Conservation (phyloP, 1,140 invertebrate species). For the Euschistus heros region DNA sequence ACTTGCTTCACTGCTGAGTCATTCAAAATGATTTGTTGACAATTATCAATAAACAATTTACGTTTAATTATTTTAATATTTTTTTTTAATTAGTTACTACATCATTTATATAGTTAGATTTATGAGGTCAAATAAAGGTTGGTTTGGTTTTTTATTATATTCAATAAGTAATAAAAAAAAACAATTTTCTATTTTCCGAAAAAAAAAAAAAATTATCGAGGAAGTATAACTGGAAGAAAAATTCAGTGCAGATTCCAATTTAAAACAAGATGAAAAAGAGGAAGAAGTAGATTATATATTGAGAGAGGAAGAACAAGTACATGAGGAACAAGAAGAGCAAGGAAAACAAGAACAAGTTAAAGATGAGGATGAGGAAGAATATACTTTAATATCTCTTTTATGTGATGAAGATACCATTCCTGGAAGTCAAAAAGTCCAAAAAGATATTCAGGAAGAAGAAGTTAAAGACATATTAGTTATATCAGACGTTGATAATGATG, state of each 20-base stretch:
- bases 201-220: constrained; percentile 10
- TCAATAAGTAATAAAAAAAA: too few relatives aligned
- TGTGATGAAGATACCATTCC: constrained; percentile 78
- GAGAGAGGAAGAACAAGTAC: constrained; percentile 17
- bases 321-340: constrained; percentile 25
- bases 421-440: constrained; percentile 61
- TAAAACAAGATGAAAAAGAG: constrained; percentile 19
- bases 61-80: too few relatives aligned
- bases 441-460: constrained; percentile 26
- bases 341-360: constrained; percentile 30
- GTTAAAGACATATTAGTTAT: too few relatives aligned
- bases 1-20: too few relatives aligned
- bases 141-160: too few relatives aligned
- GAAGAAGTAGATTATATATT: constrained; percentile 7
- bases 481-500: too few relatives aligned
- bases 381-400: constrained; percentile 43
- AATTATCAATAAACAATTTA: too few relatives aligned
- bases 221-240: neutral
- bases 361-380: constrained; percentile 30
- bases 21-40: too few relatives aligned
- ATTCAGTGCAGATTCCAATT: neutral
- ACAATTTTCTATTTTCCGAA: neutral
- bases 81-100: too few relatives aligned
- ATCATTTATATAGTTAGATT: too few relatives aligned
- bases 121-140: too few relatives aligned